Evolutionary conservation across 1,140 invertebrate species (phyloP).

Genomic region (Drosophila arizonae): DNA sequence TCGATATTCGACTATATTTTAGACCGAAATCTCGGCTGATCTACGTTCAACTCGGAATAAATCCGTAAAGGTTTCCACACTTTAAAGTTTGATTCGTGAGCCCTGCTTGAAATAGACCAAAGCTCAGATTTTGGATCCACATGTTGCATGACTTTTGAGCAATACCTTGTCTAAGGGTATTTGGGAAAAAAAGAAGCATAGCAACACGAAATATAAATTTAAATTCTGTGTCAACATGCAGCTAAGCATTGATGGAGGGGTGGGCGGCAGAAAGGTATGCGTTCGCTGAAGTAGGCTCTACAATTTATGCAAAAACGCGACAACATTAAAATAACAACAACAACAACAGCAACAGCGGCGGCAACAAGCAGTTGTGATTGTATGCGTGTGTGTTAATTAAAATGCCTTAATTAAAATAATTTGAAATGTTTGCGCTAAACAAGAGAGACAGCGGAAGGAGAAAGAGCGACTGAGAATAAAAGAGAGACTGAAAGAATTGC

Average conservation of each 20-base stretch:
- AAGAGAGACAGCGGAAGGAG: not conserved
- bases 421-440: slow-evolving; percentile 58
- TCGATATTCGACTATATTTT: not conserved
- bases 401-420: slow-evolving; percentile 77
- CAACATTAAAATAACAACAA: slow-evolving; percentile 23
- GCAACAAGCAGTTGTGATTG: slow-evolving; percentile 24
- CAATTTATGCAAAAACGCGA: slow-evolving; percentile 66
- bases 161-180: not conserved
- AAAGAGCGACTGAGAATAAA: not conserved
- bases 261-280: not conserved
- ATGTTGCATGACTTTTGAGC: not conserved
- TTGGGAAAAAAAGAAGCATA: slow-evolving; percentile 51
- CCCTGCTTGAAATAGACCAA: too few species aligned
- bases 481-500: slow-evolving; percentile 8
- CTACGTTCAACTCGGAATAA: too few species aligned
- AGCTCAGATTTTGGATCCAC: too few species aligned
- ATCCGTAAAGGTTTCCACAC: too few species aligned
- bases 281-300: slow-evolving; percentile 12
- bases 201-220: slow-evolving; percentile 72
- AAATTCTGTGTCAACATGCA: slow-evolving; percentile 76
- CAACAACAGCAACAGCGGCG: slow-evolving; percentile 12
- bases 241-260: slow-evolving; percentile 13
- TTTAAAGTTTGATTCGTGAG: too few species aligned
- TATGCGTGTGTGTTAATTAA: slow-evolving; percentile 69
- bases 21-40: too few species aligned